Percentiles rank a stretch among this genome's conserved stretches.
Evolutionary conservation across 2,113 vertebrate species (phyloP).

Genomic region (Hirundichthys speculiger): DNA sequence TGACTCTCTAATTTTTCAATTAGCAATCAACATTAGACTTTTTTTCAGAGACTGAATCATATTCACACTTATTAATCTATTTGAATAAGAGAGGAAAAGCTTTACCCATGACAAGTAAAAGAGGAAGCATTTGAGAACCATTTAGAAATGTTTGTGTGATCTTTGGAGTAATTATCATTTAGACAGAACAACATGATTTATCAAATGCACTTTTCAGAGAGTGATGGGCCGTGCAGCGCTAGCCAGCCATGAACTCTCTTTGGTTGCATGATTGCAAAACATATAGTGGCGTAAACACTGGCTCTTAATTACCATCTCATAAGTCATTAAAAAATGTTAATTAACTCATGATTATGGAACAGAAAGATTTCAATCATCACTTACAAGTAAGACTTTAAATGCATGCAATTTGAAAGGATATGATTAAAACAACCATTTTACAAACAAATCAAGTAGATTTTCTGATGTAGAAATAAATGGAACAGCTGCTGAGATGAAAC

Average conservation of each 20-base stretch:
- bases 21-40: slow-evolving; percentile 95
- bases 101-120: slow-evolving; percentile 41
- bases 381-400: slow-evolving; percentile 33
- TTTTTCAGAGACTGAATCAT: slow-evolving; percentile 79
- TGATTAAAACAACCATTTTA: slow-evolving; percentile 13
- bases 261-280: slow-evolving; percentile 33
- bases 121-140: slow-evolving; percentile 83
- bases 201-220: slow-evolving; percentile 44
- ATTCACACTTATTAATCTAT: slow-evolving; percentile 89
- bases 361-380: slow-evolving; percentile 57
- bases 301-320: slow-evolving; percentile 50
- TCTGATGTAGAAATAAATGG: not conserved
- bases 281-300: slow-evolving; percentile 54
- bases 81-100: slow-evolving; percentile 75
- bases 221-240: slow-evolving; percentile 21
- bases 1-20: slow-evolving; percentile 99
- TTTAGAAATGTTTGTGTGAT: slow-evolving; percentile 85
- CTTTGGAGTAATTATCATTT: slow-evolving; percentile 83
- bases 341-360: slow-evolving; percentile 62
- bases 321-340: slow-evolving; percentile 70
- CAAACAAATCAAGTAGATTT: slow-evolving; percentile 39
- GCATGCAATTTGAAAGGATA: slow-evolving; percentile 26
- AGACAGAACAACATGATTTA: slow-evolving; percentile 84
- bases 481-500: slow-evolving; percentile 12
- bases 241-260: slow-evolving; percentile 23